Conservation (phyloP, 2,888 invertebrate species). For the Oscheius sp. region DNA sequence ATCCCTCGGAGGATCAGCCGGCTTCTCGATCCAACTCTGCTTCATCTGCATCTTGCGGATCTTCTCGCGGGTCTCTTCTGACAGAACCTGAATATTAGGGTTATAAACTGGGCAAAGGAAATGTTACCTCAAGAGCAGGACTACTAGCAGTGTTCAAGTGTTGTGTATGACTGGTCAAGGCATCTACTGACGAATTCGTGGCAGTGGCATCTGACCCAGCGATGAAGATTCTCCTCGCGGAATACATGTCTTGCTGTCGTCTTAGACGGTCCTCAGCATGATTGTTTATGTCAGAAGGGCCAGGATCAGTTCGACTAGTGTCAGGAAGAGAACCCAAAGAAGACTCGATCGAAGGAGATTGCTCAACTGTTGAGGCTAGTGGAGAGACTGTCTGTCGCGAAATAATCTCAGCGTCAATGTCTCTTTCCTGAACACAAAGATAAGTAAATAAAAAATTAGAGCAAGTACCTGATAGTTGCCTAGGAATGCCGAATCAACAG, state of each 20-base stretch:
- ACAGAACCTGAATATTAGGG: conserved; percentile 50
- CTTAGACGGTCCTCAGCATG: conserved; percentile 11
- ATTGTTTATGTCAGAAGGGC: conserved; percentile 1
- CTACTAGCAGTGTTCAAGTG: conserved; percentile 61
- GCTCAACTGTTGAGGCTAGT: conserved; percentile 43
- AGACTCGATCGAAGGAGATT: conserved; percentile 55
- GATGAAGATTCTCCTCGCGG: conserved; percentile 70
- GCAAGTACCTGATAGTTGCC: conserved; percentile 57
- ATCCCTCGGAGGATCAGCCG: conserved; percentile 20
- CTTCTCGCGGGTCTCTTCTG: conserved; percentile 67
- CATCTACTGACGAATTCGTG: conserved; percentile 48
- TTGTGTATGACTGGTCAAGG: conserved; percentile 63
- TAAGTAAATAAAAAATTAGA: not conserved
- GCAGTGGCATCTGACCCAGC: conserved; percentile 55
- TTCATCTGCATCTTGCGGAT: conserved; percentile 65
- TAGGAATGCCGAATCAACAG: conserved; percentile 60
- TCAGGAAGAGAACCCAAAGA: conserved; percentile 51
- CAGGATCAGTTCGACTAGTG: conserved; percentile 51
- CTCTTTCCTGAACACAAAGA: conserved; percentile 53
- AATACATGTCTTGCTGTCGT: conserved; percentile 59
- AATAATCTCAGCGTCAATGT: conserved; percentile 70
- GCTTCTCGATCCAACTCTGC: conserved; percentile 51
- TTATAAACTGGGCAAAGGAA: not conserved
- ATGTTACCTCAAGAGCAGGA: conserved; percentile 56
- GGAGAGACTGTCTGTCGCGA: conserved; percentile 47